Evolutionary conservation across 2,797 vertebrate species (phyloP), one percentile per base, ranked within the genome.

Genomic region (Threskiornis aethiopicus): DNA sequence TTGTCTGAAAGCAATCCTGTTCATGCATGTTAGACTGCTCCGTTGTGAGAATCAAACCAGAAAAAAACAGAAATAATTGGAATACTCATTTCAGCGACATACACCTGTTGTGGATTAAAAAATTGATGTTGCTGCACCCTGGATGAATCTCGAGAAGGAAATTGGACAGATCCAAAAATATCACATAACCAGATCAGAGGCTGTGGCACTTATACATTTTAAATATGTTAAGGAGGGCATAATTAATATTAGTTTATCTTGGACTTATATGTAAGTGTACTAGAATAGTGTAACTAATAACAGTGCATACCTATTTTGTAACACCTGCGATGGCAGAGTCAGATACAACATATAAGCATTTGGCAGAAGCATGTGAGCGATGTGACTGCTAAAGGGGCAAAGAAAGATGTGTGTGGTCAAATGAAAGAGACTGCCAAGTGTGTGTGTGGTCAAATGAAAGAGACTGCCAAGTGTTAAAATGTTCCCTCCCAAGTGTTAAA

Each of bases 351-450:
- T 13, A 35, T 1, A 42, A 69, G 4, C 46, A 24, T 78, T 84
- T 47, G 62, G 6, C 24, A 84, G 62, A 81, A 70, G 2, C 2
- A 18, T 55, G 5, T 1, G 1, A 84, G 5, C 0, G 8, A 61
- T 57, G 72, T 83, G 26, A 58, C 14, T 33, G 18, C 11, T 80
- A 65, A 62, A 88, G 16, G 3, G 8, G 7, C 13, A 73, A 76
- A 78, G 16, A 79, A 39, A 84, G 46, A 33, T 41, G 1, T 10
- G 4, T 81, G 5, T 37, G 25, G 14, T 52, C 22, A 73, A 65
- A 73, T 31, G 5, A 80, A 80, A 77, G 39, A 54, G 42, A 26
- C 9, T 35, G 10, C 4, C 5, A 46, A 49, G 3, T 49, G 20
- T n/a, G 1, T 10, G 4, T 81, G 5, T 37, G 25, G 14, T 52